A percentile compares a stretch with the other conserved stretches of the same genome.
phyloP scores from a whole-genome alignment of 2,888 invertebrate species.

The Cheilosia soror region DNA sequence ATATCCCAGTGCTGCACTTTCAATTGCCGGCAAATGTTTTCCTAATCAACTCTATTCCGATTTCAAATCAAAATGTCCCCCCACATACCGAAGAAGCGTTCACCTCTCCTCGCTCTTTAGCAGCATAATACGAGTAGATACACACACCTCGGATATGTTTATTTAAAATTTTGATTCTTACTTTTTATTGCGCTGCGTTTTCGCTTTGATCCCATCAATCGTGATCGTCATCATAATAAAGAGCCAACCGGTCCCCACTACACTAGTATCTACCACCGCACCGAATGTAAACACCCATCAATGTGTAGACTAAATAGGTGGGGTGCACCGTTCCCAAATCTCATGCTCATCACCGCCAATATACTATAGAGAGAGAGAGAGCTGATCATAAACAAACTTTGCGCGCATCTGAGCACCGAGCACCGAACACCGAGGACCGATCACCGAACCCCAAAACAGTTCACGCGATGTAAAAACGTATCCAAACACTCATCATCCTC shows the following conservation, averaged over 20 bases:
- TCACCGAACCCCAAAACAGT: slow-evolving; percentile 30
- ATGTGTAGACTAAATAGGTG: slow-evolving; percentile 40
- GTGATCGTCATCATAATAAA: slow-evolving; percentile 75
- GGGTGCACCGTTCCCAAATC: slow-evolving; percentile 22
- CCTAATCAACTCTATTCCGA: too few relatives aligned
- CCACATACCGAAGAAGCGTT: background rate
- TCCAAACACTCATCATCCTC: slow-evolving; percentile 73
- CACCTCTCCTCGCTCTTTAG: slow-evolving; percentile 39
- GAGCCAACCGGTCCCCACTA: slow-evolving; percentile 62
- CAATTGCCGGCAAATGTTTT: too few relatives aligned
- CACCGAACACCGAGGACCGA: slow-evolving; percentile 6
- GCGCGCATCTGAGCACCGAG: slow-evolving; percentile 35
- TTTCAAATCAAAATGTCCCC: too few relatives aligned
- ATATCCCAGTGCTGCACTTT: too few relatives aligned
- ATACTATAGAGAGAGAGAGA: background rate
- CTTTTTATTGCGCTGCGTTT: slow-evolving; percentile 69
- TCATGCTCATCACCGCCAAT: slow-evolving; percentile 56
- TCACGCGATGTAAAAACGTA: slow-evolving; percentile 63
- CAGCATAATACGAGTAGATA: slow-evolving; percentile 3
- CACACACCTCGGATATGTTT: slow-evolving; percentile 50
- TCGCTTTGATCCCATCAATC: slow-evolving; percentile 74
- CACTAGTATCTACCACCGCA: slow-evolving; percentile 33
- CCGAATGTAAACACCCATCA: slow-evolving; percentile 68
- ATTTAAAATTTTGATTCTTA: slow-evolving; percentile 71
- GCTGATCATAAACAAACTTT: slow-evolving; percentile 71